Base-by-base conservation (phyloP, 2,797 vertebrate genomes). In the Alauda arvensis region DNA sequence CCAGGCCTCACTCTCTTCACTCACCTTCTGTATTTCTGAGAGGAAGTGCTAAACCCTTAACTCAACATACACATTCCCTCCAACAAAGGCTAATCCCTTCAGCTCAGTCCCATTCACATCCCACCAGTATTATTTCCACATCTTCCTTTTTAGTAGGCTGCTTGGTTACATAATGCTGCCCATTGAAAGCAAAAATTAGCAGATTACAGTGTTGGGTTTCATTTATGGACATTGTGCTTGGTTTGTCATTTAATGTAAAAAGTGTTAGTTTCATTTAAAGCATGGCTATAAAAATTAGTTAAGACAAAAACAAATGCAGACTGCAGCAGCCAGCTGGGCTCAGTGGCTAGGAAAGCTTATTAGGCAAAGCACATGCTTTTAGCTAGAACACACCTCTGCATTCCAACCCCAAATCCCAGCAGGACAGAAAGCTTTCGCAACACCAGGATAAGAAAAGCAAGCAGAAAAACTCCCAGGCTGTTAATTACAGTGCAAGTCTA, bases 321-420 rank as follows among this genome's bases (percentile, higher is more conserved):
- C 63, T 55, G 60, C 72, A 85, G 83, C 82, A 93, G 85, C 79
- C 94, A 95, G 93, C 89, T 91, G 93, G 92, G 83, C 84, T 92
- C 83, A 68, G 12, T 33, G 66, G 68, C 61, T 34, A 60, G 62
- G 72, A 91, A 94, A 89, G 87, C 78, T 84, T 70, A 62, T 86
- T 67, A 84, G 69, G 88, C 89, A 92, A 83, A 88, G 77, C 86
- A 90, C 83, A 87, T 55, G 52, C 62, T 87, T 87, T 68, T 28
- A 93, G 79, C 86, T n/a, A 77, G 69, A 87, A 83, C 87, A 89
- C 86, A 93, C 90, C 91, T 94, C 91, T 88, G 90, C 81, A 88
- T 91, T 93, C 88, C 91, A 88, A 84, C 88, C n/a, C 81, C 87
- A 81, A 90, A 88, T 85, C 91, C 88, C 91, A 92, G 84, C 82